Evolutionary conservation across 2,113 vertebrate species (phyloP), one percentile per base, ranked within the genome.

Genomic region (Cyphomyrus discorhynchus): DNA sequence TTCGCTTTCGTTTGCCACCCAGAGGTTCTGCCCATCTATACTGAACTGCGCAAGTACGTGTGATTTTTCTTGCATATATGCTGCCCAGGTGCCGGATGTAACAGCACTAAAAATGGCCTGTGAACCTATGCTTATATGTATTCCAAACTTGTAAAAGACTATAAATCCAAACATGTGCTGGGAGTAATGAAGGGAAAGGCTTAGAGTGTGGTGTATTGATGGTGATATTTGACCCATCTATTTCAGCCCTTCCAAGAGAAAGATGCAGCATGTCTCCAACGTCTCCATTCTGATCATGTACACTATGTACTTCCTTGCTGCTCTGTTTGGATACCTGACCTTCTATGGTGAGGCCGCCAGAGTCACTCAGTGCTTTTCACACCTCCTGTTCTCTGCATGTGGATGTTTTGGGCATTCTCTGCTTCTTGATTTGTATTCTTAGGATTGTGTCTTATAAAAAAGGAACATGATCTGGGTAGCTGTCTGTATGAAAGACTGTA

Each of bases 1-100:
- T 99, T 99, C 0, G 98, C 98, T 91, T 99, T 99, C 0, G 98
- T 99, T 89, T 99, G 98, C 94, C 98, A 99, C 94, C 98, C 98
- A 0, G 98, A 99, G 93, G 98, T 99, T 21, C 95, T 99, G 91
- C 98, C 98, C 89, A 99, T 99, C 95, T 99, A 99, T 93, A 99
- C 98, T 0, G 98, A 99, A 93, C 97, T 99, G 86, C 97, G 96
- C 93, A 95, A 99, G 98, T 99, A 95, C 97, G 98, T 97, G 39
- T 80, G 31, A 2, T 42, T 77, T 47, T 11, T 88, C 2, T 39
- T 46, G 5, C 53, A 24, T 39, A 15, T 42, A 11, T 24, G 42
- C 45, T 46, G 82, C 42, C 82, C 46, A 6, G 13, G 27, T 10
- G 84, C 5, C 49, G 2, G 62, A 66, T 66, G n/a, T 27, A 27